Evolutionary conservation across 2,797 vertebrate species (phyloP), one percentile per base, ranked within the genome.

Genomic region (Semaprochilodus insignis): DNA sequence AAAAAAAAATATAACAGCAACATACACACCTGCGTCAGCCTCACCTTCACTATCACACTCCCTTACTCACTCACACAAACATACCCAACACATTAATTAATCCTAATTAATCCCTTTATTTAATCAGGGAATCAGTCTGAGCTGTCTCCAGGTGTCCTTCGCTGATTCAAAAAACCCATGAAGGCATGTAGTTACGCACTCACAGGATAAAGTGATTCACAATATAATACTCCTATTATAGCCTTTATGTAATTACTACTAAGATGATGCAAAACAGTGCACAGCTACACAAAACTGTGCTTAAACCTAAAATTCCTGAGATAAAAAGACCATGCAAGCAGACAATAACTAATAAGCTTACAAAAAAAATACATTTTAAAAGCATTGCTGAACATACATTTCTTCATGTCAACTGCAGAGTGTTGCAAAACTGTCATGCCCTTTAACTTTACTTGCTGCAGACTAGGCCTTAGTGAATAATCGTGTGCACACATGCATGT

Each of bases 31-130:
- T 11, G 44, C 11, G 10, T 13, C 44, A 48, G 11, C 44, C 44
- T 48, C 44, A 48, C 44, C 55, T 59, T 21, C 19, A 59, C 55
- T n/a, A 14, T 31, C 62, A 5, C 15, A 27, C 1, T 34, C 62
- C 6, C 62, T 31, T 15, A n/a, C 13, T 65, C 62, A 13, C 4
- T 10, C 60, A 65, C 62, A 70, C 66, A 40, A 19, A 69, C 34
- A 40, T n/a, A 19, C 67, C 19, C 11, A 48, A n/a, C 13, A 36
- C 67, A 21, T 48, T 70, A n/a, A 70, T 70, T 70, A 70, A 70
- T 70, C 40, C 67, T 70, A 70, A 70, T 48, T 70, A 70, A 70
- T 70, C 67, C 17, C 67, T 70, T 48, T n/a, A 70, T 70, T 70
- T 70, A 70, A 21, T 48, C 67, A 19, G 66, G 2, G 27, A 25